Evolutionary conservation across 2,797 vertebrate species (phyloP).

Genomic region (Dallia pectoralis): DNA sequence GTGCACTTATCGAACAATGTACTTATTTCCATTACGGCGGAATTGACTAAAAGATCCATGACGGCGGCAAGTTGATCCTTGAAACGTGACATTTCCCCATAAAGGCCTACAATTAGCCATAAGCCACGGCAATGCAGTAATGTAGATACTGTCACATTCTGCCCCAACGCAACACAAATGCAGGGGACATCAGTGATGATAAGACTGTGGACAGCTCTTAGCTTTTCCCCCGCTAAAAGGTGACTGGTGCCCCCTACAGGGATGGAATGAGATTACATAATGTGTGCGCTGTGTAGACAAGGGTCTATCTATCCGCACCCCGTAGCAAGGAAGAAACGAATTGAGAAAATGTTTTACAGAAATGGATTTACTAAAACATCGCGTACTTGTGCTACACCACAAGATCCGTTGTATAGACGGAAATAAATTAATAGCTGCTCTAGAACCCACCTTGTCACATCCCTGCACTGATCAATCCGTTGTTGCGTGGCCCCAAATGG

Average conservation of each 20-base stretch:
- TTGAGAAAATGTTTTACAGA: too few relatives aligned
- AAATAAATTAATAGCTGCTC: too few relatives aligned
- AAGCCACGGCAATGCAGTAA: background rate
- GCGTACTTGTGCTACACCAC: too few relatives aligned
- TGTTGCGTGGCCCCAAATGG: too few relatives aligned
- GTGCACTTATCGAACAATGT: conserved; percentile 12
- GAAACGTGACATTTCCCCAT: conserved; percentile 6
- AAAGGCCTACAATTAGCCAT: background rate
- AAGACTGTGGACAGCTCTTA: background rate
- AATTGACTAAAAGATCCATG: conserved; percentile 20
- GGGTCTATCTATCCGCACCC: too few relatives aligned
- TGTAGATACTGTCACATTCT: background rate
- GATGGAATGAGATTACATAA: conserved; percentile 2
- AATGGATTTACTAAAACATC: too few relatives aligned
- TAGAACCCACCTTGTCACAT: too few relatives aligned
- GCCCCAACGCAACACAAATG: too few relatives aligned
- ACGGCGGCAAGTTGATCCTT: conserved; percentile 16
- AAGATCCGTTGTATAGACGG: too few relatives aligned
- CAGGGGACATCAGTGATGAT: too few relatives aligned
- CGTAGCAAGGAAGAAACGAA: too few relatives aligned
- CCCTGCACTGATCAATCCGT: too few relatives aligned
- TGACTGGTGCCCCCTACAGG: background rate
- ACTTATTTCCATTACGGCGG: conserved; percentile 28
- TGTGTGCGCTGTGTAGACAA: background rate
- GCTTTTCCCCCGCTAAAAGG: background rate